Evolutionary conservation across 2,113 vertebrate species (phyloP).

Genomic region (Cyprinus carpio): DNA sequence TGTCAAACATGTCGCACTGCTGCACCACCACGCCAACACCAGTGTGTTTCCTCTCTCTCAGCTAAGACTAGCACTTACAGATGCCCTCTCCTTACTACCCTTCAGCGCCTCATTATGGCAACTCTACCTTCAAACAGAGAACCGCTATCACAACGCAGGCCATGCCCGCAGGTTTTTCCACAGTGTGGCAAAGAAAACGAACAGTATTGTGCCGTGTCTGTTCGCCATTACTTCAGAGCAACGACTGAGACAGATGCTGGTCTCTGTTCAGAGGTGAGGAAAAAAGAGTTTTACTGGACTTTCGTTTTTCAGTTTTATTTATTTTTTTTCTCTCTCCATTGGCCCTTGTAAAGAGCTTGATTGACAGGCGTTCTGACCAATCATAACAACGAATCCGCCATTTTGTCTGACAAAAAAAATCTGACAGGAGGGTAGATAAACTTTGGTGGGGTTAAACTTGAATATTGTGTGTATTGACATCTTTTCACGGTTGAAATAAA

Average conservation of each 20-base stretch:
- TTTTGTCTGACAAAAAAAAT: too few species aligned
- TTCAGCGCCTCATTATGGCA: slow-evolving; percentile 83
- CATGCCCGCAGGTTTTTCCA: slow-evolving; percentile 87
- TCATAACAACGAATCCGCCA: too few species aligned
- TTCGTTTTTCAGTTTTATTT: not conserved
- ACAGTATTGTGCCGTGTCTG: slow-evolving; percentile 82
- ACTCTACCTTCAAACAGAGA: slow-evolving; percentile 83
- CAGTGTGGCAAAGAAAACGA: slow-evolving; percentile 71
- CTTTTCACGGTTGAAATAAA: too few species aligned
- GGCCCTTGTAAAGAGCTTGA: too few species aligned
- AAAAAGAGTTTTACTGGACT: not conserved
- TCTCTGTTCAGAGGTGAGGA: slow-evolving; percentile 84
- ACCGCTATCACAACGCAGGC: slow-evolving; percentile 83
- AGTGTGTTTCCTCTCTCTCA: slow-evolving; percentile 80
- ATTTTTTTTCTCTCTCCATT: too few species aligned
- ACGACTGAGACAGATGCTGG: slow-evolving; percentile 84
- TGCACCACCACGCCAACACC: slow-evolving; percentile 79
- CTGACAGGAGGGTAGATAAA: too few species aligned
- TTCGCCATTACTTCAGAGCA: slow-evolving; percentile 90
- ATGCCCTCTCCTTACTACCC: slow-evolving; percentile 79
- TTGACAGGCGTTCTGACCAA: too few species aligned
- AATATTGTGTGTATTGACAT: too few species aligned
- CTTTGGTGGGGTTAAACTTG: too few species aligned
- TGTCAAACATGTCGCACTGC: slow-evolving; percentile 80
- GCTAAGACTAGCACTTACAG: slow-evolving; percentile 78